Percentiles rank a stretch among this genome's conserved stretches.
Conservation (phyloP, 2,113 vertebrate genomes). For the Ornithorhynchus anatinus region DNA sequence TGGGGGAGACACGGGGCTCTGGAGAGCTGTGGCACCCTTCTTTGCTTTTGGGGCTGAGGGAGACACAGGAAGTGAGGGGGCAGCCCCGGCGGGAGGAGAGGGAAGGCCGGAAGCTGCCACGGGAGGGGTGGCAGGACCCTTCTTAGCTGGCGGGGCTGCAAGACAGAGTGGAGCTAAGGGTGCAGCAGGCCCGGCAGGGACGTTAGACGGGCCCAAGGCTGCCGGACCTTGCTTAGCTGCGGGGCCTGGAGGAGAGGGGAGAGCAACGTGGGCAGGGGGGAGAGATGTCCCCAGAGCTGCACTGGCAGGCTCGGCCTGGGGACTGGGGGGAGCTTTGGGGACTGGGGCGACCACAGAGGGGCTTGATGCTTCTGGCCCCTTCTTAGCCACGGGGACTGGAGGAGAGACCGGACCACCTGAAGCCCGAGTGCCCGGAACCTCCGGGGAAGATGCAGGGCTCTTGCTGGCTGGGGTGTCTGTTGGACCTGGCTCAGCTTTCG, state of each 20-base stretch:
- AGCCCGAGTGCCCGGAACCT: too few relatives aligned
- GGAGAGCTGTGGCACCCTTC: background rate
- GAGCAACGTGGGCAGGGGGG: background rate
- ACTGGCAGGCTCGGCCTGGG: background rate
- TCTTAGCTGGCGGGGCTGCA: background rate
- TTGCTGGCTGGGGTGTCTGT: background rate
- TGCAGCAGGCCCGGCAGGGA: background rate
- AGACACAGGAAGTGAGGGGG: background rate
- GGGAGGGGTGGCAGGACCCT: too few relatives aligned
- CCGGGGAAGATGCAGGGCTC: background rate
- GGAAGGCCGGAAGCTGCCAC: background rate
- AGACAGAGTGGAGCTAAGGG: background rate
- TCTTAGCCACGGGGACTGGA: too few relatives aligned
- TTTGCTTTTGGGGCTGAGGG: too few relatives aligned
- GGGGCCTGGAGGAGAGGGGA: background rate
- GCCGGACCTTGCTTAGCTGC: background rate
- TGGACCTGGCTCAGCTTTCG: too few relatives aligned
- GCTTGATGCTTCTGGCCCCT: too few relatives aligned
- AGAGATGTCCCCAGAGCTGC: conserved; percentile 3
- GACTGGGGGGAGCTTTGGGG: too few relatives aligned
- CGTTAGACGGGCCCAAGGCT: background rate
- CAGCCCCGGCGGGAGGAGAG: background rate
- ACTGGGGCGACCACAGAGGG: too few relatives aligned
- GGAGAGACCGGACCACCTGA: too few relatives aligned
- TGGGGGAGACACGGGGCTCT: background rate